Percentiles rank a stretch among this genome's conserved stretches.
Evolutionary conservation across 2,888 invertebrate species (phyloP).

Genomic region (Ariolimax columbianus): DNA sequence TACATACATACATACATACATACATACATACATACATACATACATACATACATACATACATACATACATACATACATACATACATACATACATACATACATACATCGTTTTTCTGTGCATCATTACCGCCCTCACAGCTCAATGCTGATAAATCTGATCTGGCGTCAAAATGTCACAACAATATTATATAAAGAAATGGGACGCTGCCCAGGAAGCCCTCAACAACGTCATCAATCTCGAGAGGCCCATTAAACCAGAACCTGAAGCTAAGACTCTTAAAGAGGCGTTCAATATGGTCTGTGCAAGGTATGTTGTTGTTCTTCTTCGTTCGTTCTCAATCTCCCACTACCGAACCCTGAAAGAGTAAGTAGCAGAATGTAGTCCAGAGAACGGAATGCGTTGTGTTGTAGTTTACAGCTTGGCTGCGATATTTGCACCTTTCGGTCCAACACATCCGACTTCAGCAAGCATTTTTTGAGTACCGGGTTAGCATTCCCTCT

Average conservation of each 20-base stretch:
- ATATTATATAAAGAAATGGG: slow-evolving; percentile 32
- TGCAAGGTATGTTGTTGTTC: not conserved
- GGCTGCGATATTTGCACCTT: too few relatives aligned
- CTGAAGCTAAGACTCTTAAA: not conserved
- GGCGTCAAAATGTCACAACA: slow-evolving; percentile 30
- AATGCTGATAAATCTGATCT: too few relatives aligned
- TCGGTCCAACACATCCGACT: too few relatives aligned
- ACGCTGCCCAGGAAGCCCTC: not conserved
- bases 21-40: not conserved
- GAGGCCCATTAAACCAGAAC: slow-evolving; percentile 7
- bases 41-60: not conserved
- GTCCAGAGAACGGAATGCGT: too few relatives aligned
- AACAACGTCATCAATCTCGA: not conserved
- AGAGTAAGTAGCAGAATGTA: too few relatives aligned
- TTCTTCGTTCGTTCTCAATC: too few relatives aligned
- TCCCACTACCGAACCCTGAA: too few relatives aligned
- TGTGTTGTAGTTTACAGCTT: too few relatives aligned
- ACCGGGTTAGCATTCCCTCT: too few relatives aligned
- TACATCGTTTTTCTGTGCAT: not conserved
- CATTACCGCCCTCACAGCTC: not conserved
- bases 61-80: not conserved
- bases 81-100: not conserved
- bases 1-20: too few relatives aligned
- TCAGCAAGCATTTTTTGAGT: too few relatives aligned
- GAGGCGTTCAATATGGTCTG: slow-evolving; percentile 2